Evolutionary conservation across 2,888 invertebrate genomes (phyloP).

Genomic region (Craniophora ligustri): DNA sequence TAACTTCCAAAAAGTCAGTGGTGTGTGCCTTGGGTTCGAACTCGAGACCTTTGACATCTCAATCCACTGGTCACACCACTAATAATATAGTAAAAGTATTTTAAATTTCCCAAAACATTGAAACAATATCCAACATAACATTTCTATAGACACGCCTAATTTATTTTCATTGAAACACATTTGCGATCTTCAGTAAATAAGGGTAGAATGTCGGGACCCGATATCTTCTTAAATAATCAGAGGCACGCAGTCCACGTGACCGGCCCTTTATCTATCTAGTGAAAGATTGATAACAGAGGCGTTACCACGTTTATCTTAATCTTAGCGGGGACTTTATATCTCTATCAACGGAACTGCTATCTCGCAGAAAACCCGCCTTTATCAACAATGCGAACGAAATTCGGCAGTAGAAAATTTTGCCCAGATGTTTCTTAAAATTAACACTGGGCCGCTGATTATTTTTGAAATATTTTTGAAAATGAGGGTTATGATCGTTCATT

Average conservation of each 20-base stretch:
- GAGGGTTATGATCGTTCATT: constrained; percentile 19
- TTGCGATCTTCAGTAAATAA: constrained; percentile 28
- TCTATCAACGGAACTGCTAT: constrained; percentile 65
- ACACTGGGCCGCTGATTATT: constrained; percentile 28
- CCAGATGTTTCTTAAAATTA: constrained; percentile 11
- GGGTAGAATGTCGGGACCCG: constrained; percentile 36
- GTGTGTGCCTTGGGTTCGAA: too few species aligned
- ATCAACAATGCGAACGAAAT: constrained; percentile 22
- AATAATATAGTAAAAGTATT: not conserved
- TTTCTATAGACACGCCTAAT: not conserved
- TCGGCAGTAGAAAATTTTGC: constrained; percentile 18
- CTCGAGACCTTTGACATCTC: too few species aligned
- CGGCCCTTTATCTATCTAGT: constrained; percentile 70
- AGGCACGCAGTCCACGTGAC: constrained; percentile 69
- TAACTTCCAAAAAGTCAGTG: too few species aligned
- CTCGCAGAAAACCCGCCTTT: constrained; percentile 34
- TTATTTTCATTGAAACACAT: constrained; percentile 20
- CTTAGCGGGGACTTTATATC: constrained; percentile 69
- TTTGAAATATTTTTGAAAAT: constrained; percentile 26
- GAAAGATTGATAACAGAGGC: constrained; percentile 76
- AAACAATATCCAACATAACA: not conserved
- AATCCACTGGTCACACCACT: not conserved
- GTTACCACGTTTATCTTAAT: constrained; percentile 78
- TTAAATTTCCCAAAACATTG: not conserved
- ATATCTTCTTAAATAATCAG: constrained; percentile 72